Percentiles rank a stretch among this genome's conserved stretches.
phyloP scores from a whole-genome alignment of 2,888 invertebrate genomes.

The Leucophora obtusa region DNA sequence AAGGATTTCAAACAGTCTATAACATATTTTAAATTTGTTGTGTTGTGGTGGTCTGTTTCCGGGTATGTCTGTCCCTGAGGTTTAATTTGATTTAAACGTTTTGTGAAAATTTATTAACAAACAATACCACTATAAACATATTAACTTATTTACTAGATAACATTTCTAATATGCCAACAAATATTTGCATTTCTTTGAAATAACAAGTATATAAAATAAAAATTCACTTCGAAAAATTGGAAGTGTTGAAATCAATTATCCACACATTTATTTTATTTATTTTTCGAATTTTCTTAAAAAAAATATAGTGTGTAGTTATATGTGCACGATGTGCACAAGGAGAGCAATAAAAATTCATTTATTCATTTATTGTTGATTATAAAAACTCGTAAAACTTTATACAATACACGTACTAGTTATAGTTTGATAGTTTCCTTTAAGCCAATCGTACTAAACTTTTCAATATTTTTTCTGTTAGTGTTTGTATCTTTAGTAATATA shows the following conservation, averaged over 20 bases:
- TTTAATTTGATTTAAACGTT: slow-evolving; percentile 52
- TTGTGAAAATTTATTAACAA: slow-evolving; percentile 36
- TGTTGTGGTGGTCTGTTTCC: slow-evolving; percentile 1
- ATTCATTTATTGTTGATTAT: slow-evolving; percentile 53
- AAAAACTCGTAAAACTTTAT: slow-evolving; percentile 44
- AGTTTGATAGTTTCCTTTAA: slow-evolving; percentile 48
- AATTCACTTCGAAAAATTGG: background rate
- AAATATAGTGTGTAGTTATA: slow-evolving; percentile 5
- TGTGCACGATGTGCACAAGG: slow-evolving; percentile 18
- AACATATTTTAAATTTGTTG: background rate
- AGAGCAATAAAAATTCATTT: slow-evolving; percentile 52
- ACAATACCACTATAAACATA: slow-evolving; percentile 2
- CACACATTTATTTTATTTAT: slow-evolving; percentile 5
- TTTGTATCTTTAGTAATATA: slow-evolving; percentile 36
- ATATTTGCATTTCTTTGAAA: slow-evolving; percentile 28
- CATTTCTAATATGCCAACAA: slow-evolving; percentile 6
- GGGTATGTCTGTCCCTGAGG: slow-evolving; percentile 26
- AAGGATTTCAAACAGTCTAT: slow-evolving; percentile 24
- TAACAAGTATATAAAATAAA: background rate
- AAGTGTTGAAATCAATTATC: slow-evolving; percentile 49
- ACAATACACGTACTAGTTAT: slow-evolving; percentile 47
- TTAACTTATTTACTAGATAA: background rate
- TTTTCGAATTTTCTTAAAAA: background rate
- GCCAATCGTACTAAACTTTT: slow-evolving; percentile 56
- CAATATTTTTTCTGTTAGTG: slow-evolving; percentile 14